Base-by-base conservation (phyloP, 2,888 invertebrate genomes). In the Raillietiella orientalis region DNA sequence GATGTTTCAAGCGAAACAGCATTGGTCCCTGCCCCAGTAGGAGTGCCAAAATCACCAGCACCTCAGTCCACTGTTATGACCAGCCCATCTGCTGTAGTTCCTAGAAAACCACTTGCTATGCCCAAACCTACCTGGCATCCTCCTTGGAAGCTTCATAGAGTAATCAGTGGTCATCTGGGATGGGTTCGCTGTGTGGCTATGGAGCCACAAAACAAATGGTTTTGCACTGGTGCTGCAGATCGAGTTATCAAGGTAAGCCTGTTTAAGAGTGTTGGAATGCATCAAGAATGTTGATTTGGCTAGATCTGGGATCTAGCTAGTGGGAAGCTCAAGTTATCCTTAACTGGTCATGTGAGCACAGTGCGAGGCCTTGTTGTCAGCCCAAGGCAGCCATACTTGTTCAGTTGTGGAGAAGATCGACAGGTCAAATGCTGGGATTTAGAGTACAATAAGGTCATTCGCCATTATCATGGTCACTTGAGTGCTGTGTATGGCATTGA, bases 371-470 rank as follows among this genome's bases (percentile, higher is more conserved):
- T 99, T 16, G 82, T 75, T 26, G 74, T 99, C 23, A 90, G 90
- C 33, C 48, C 65, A 1, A 54, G 90, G 35, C 93, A 99, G 53
- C 96, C 96, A 3, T 99, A 96, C 44, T 51, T 99, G 24, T 99
- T 99, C 52, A 87, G 87, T 34, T 90, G 87, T 44, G 93, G 96
- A 8, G 96, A 99, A 53, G 96, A 99, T 48, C 64, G 93, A 38
- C 84, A 87, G 53, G 93, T 96, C 0, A 96, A 93, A 52, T 99
- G 96, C 44, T 99, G 96, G 96, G 96, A 99, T 52, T 55, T 99
- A 16, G 96, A 99, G 49, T 84, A 93, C 41, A 99, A 99, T 44
- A 99, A 96, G 52, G 72, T 67, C 33, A 82, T 90, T 36, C 59
- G 96, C 0, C 93, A 96, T 48, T 99, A 96, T 49, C 96, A 99